These are phyloP conservation scores for Thymelicus lineola DNA, from an alignment of 2,888 invertebrate species.

Conservation along the genomic window DNA sequence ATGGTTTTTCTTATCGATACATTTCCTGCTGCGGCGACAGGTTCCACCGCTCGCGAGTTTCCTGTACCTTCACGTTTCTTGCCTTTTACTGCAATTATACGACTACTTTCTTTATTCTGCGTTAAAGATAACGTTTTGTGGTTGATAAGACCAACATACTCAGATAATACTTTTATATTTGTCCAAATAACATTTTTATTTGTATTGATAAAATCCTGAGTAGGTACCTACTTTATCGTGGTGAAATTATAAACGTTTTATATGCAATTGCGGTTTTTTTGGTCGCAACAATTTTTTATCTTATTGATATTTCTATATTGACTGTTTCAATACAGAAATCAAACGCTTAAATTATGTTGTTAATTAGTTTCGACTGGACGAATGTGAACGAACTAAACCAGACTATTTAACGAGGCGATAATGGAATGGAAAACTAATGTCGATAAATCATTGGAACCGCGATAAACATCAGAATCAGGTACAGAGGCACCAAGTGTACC, in stretches of 20 bases:
- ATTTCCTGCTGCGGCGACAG: conserved; percentile 34
- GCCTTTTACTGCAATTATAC: conserved; percentile 29
- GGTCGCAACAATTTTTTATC: no score
- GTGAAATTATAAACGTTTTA: conserved; percentile 15
- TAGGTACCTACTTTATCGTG: conserved; percentile 26
- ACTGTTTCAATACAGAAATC: no score
- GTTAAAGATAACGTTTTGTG: conserved; percentile 26
- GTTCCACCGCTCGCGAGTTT: conserved; percentile 21
- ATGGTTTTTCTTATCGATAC: conserved; percentile 34
- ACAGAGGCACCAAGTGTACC: no score
- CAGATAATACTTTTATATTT: conserved; percentile 31
- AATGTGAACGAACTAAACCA: conserved; percentile 13
- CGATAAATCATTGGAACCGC: no score
- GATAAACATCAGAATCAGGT: no score
- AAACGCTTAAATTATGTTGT: no score
- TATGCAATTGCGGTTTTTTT: conserved; percentile 6
- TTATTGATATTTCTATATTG: no score
- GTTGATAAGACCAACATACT: conserved; percentile 19
- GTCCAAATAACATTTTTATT: conserved; percentile 24
- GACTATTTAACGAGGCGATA: conserved; percentile 30
- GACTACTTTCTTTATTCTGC: conserved; percentile 36
- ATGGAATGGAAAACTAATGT: conserved; percentile 24
- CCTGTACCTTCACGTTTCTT: conserved; percentile 31
- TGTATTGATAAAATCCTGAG: conserved; percentile 14
- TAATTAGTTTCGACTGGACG: no score